phyloP scores from a whole-genome alignment of 2,888 invertebrate genomes.

The Caenorhabditis sp. region DNA sequence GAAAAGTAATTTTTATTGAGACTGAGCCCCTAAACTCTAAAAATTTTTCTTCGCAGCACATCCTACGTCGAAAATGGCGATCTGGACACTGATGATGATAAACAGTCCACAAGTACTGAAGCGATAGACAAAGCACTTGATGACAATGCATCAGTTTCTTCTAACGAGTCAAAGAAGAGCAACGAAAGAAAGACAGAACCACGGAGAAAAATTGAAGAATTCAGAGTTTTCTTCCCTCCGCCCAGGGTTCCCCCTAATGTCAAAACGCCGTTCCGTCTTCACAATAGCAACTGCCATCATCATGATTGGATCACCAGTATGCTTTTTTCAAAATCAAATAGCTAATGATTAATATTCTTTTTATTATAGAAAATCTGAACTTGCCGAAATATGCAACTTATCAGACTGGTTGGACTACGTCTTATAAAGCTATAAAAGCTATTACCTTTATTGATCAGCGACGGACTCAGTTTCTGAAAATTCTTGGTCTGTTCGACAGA shows the following conservation, averaged over 20 bases:
- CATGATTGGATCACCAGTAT: slow-evolving; percentile 7
- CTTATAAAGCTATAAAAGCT: slow-evolving; percentile 1
- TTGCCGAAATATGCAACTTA: slow-evolving; percentile 40
- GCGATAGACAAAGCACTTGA: too few species aligned
- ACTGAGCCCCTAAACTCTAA: too few species aligned
- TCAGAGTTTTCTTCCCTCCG: slow-evolving; percentile 33
- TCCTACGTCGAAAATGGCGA: too few species aligned
- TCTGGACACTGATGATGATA: too few species aligned
- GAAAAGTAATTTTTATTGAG: too few species aligned
- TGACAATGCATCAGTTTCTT: background rate
- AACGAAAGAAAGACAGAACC: background rate
- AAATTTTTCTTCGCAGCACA: too few species aligned
- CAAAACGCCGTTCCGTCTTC: slow-evolving; percentile 16
- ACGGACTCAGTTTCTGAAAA: slow-evolving; percentile 22
- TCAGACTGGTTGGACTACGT: slow-evolving; percentile 39
- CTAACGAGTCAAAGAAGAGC: background rate
- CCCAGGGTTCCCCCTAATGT: background rate
- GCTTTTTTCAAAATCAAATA: slow-evolving; percentile 2
- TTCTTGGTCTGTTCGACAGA: background rate
- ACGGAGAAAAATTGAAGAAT: slow-evolving; percentile 16
- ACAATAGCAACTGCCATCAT: slow-evolving; percentile 29
- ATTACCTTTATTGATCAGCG: slow-evolving; percentile 15
- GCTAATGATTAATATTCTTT: background rate
- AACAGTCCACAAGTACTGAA: background rate
- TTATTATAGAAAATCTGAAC: slow-evolving; percentile 17